phyloP scores from a whole-genome alignment of 2,888 invertebrate genomes.

The Pseudeuparius sepicola region DNA sequence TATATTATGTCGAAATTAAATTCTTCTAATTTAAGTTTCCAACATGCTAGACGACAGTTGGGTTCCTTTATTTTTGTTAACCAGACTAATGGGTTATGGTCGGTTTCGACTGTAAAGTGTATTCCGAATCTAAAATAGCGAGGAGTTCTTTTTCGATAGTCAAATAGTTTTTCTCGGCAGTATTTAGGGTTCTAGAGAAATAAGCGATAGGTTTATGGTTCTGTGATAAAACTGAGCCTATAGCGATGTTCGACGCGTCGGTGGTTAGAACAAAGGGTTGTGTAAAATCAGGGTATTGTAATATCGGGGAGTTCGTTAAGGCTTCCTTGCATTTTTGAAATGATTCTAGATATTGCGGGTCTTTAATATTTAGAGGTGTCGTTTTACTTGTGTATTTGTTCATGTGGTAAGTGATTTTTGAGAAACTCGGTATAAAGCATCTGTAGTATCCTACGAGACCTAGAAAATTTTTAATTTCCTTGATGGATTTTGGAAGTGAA shows the following conservation, averaged over 20 bases:
- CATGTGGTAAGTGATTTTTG: no score
- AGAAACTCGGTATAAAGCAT: no score
- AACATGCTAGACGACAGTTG: no score
- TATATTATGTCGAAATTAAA: slow-evolving; percentile 10
- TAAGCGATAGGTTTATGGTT: slow-evolving; percentile 14
- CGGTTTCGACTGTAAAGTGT: slow-evolving; percentile 18
- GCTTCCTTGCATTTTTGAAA: slow-evolving; percentile 22
- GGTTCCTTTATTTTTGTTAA: slow-evolving; percentile 19
- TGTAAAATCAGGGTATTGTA: slow-evolving; percentile 19
- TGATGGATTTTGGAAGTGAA: no score
- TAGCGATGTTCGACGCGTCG: slow-evolving; percentile 12
- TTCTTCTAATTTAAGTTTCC: no score
- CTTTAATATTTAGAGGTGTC: slow-evolving; percentile 2
- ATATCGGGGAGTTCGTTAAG: slow-evolving; percentile 19
- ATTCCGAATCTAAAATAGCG: slow-evolving; percentile 19
- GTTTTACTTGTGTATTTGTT: no score
- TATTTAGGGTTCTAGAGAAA: slow-evolving; percentile 16
- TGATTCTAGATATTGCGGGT: slow-evolving; percentile 11
- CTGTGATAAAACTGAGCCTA: slow-evolving; percentile 10
- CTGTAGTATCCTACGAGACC: no score
- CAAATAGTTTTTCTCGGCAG: slow-evolving; percentile 14
- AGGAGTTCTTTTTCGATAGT: slow-evolving; percentile 19
- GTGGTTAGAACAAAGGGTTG: slow-evolving; percentile 16
- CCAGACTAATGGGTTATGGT: slow-evolving; percentile 21
- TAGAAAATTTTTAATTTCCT: no score